These are phyloP conservation scores for Squalus acanthias DNA, from an alignment of 2,797 vertebrate genomes.

Conservation along the genomic window DNA sequence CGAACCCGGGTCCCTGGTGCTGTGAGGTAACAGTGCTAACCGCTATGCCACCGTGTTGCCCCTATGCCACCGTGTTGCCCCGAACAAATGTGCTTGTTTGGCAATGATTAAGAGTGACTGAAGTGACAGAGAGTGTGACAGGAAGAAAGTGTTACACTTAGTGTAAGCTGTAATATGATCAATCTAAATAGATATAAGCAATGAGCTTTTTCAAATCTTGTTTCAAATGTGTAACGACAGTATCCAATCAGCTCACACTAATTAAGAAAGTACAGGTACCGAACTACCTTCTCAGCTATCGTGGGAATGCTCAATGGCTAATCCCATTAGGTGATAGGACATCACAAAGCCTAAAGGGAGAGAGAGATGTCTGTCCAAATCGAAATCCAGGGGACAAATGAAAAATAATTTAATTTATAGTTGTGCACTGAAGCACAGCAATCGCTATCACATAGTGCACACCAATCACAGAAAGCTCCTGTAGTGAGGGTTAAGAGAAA, in stretches of 20 bases:
- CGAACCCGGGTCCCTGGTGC: too few relatives aligned
- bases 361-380: not conserved
- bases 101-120: not conserved
- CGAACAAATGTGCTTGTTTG: not conserved
- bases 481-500: too few relatives aligned
- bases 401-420: too few relatives aligned
- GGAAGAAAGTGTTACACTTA: not conserved
- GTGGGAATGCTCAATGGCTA: not conserved
- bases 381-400: not conserved
- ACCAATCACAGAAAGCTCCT: too few relatives aligned
- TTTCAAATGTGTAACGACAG: not conserved
- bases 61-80: too few relatives aligned
- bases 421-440: too few relatives aligned
- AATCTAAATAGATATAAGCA: not conserved
- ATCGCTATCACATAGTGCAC: too few relatives aligned
- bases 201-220: not conserved
- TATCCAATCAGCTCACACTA: not conserved
- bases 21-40: too few relatives aligned
- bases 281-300: not conserved
- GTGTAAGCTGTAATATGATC: not conserved
- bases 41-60: too few relatives aligned
- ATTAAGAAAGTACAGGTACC: not conserved
- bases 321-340: not conserved
- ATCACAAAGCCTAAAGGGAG: not conserved
- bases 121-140: not conserved